These are phyloP conservation scores for Hymenopus coronatus DNA, from an alignment of 2,888 invertebrate genomes.

Conservation along the genomic window DNA sequence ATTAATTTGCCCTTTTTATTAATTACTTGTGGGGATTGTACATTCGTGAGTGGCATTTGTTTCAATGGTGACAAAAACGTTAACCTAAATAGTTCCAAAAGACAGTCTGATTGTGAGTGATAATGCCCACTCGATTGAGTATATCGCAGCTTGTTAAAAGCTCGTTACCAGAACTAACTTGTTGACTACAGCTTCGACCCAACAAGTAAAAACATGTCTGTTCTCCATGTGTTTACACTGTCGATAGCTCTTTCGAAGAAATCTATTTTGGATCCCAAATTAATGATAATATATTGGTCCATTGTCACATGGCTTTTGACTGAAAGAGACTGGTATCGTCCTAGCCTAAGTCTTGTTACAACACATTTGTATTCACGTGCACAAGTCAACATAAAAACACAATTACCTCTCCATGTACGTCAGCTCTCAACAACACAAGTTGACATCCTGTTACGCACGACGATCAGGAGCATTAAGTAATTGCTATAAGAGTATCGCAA, in stretches of 20 bases:
- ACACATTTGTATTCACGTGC: not conserved
- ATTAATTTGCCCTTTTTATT: too few relatives aligned
- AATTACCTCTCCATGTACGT: not conserved
- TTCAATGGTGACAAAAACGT: too few relatives aligned
- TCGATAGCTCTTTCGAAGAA: not conserved
- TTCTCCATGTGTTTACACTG: not conserved
- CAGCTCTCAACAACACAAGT: not conserved
- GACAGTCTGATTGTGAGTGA: too few relatives aligned
- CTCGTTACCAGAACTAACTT: not conserved
- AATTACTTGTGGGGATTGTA: too few relatives aligned
- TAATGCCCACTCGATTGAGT: not conserved
- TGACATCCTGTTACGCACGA: too few relatives aligned
- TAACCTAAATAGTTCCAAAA: too few relatives aligned
- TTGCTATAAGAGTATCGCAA: too few relatives aligned
- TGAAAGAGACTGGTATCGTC: not conserved
- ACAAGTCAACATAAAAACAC: not conserved
- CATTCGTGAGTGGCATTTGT: too few relatives aligned
- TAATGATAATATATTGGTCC: not conserved
- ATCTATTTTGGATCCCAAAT: not conserved
- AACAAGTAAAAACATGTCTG: not conserved
- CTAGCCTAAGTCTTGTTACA: not conserved
- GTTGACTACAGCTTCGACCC: not conserved
- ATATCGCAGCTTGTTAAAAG: not conserved
- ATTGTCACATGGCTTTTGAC: not conserved
- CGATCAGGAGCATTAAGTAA: too few relatives aligned